Evolutionary conservation across 2,113 vertebrate species (phyloP), one percentile per base, ranked within the genome.

Genomic region (Stegostoma tigrinum): DNA sequence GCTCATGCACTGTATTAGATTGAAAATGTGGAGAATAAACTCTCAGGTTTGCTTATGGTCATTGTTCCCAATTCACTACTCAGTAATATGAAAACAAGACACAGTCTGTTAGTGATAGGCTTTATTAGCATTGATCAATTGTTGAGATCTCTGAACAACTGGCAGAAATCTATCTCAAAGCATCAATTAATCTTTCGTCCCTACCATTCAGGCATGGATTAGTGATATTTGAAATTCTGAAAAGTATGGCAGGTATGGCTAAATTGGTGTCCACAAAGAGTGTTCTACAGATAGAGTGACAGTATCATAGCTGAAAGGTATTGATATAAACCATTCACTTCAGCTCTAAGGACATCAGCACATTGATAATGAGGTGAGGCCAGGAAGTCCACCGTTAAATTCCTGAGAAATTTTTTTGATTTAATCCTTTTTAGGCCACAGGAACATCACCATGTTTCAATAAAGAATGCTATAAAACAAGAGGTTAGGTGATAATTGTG

Each of bases 191-290:
- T 66, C 89, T 61, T 64, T 91, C 21, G 3, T 17, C n/a, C n/a
- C 89, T 61, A 64, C 66, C 55, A 64, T 64, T 91, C 55, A 38
- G 34, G 61, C 61, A 38, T 38, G 66, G 89, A 42, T 67, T 93
- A 93, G n/a, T 93, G n/a, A 64, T n/a, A 93, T 93, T n/a, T 93
- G 61, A 64, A 66, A 93, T 93, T 93, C 89, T n/a, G 64, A 93
- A 93, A n/a, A 93, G 38, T 93, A 93, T 66, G 61, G 61, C 89
- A 93, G 67, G 61, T 93, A 66, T 93, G 89, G 61, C 89, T 66
- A 61, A 93, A 38, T 34, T 38, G 17, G 61, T 93, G 61, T 6
- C 61, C 64, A 66, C 5, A n/a, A 55, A 90, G n/a, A 64, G 87
- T n/a, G 89, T 93, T 17, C n/a, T 64, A 24, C 89, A n/a, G 89